Conservation (phyloP, 2,888 invertebrate genomes). For the Netelia fuscicornis region DNA sequence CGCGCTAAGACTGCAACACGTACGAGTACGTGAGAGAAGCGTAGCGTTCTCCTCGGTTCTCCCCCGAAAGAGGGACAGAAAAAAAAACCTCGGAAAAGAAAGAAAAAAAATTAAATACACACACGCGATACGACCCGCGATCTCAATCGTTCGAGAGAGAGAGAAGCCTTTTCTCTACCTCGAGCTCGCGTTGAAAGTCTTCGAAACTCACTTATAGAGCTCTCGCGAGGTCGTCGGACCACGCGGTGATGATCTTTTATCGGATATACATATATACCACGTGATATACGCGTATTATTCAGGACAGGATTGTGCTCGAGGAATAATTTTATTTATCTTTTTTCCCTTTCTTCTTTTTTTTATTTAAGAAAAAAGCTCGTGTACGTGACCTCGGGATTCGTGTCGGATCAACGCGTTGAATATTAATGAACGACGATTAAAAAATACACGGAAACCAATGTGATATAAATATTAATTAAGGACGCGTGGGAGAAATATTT, state of each 20-base stretch:
- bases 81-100: neutral
- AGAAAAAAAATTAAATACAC: conserved; percentile 40
- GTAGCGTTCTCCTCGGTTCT: conserved; percentile 24
- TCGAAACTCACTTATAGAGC: conserved; percentile 58
- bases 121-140: conserved; percentile 25
- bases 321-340: conserved; percentile 31
- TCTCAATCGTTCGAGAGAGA: conserved; percentile 63
- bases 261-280: conserved; percentile 53
- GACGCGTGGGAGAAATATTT: neutral
- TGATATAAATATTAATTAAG: neutral
- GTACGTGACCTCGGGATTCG: conserved; percentile 45
- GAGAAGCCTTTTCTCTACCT: conserved; percentile 15
- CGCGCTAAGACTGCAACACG: conserved; percentile 1
- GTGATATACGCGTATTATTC: conserved; percentile 42
- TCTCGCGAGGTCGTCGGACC: conserved; percentile 51
- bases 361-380: neutral
- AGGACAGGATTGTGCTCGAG: conserved; percentile 13
- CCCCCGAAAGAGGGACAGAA: conserved; percentile 26
- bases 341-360: neutral
- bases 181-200: conserved; percentile 43
- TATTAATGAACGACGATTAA: conserved; percentile 39
- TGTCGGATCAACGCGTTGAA: conserved; percentile 33
- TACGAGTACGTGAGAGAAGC: conserved; percentile 50
- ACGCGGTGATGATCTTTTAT: conserved; percentile 61
- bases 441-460: neutral